phyloP scores from a whole-genome alignment of 2,797 vertebrate genomes.

The Lithobates pipiens region DNA sequence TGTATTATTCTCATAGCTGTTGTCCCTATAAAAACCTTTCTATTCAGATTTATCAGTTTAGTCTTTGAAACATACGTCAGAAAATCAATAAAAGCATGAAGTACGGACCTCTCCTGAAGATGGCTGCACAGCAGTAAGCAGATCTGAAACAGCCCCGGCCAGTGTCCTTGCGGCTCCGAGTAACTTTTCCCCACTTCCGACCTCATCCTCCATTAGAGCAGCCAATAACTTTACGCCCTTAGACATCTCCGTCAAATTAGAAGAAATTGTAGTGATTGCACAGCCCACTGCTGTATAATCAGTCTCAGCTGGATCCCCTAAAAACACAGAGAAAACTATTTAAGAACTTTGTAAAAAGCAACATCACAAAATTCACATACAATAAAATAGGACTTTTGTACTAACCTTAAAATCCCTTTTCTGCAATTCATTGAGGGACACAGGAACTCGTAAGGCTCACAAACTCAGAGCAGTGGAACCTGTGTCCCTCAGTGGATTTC shows the following conservation, averaged over 20 bases:
- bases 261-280: constrained; percentile 98
- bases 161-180: constrained; percentile 93
- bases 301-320: constrained; percentile 95
- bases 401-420: no score
- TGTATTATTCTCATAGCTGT: background rate
- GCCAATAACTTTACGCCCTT: constrained; percentile 96
- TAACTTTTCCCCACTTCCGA: constrained; percentile 94
- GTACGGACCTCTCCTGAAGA: constrained; percentile 90
- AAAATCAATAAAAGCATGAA: no score
- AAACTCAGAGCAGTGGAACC: no score
- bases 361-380: background rate
- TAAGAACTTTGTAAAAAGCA: background rate
- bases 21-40: no score
- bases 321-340: background rate
- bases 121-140: constrained; percentile 94
- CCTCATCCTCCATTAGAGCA: constrained; percentile 94
- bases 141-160: constrained; percentile 92
- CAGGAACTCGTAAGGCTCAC: no score
- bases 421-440: no score
- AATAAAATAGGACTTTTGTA: no score
- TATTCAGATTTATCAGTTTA: no score
- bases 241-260: constrained; percentile 98
- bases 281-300: constrained; percentile 98
- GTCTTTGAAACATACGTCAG: no score
- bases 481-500: no score